Evolutionary conservation across 1,140 invertebrate genomes (phyloP).

Genomic region (Solenopsis fugax): DNA sequence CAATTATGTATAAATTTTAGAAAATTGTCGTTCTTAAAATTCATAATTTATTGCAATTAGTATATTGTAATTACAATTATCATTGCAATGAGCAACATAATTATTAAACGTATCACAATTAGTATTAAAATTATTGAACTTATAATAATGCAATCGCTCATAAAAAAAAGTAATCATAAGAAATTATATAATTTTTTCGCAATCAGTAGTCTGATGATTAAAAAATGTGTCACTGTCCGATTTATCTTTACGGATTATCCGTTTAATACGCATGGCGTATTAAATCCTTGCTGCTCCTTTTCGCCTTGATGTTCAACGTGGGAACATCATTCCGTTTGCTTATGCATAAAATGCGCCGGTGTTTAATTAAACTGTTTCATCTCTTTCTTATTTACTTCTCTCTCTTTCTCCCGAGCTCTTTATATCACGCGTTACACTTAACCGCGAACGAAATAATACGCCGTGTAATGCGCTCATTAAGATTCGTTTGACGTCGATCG

Average conservation of each 20-base stretch:
- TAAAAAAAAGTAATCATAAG: not conserved
- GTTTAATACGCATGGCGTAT: not conserved
- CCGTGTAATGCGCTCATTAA: slow-evolving; percentile 42
- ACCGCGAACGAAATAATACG: slow-evolving; percentile 21
- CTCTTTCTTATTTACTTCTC: not conserved
- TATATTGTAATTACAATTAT: not conserved
- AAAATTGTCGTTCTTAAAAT: not conserved
- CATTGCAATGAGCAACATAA: not conserved
- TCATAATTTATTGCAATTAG: too few relatives aligned
- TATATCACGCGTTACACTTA: not conserved
- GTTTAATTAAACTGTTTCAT: slow-evolving; percentile 42
- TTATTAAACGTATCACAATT: not conserved
- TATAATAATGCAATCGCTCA: not conserved
- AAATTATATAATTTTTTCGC: slow-evolving; percentile 6
- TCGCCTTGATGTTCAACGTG: not conserved
- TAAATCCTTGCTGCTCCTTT: not conserved
- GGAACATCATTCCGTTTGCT: slow-evolving; percentile 9
- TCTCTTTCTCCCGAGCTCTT: not conserved
- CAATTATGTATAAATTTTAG: not conserved
- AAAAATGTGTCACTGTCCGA: not conserved
- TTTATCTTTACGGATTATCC: not conserved
- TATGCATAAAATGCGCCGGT: not conserved
- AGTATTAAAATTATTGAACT: not conserved
- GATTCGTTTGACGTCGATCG: slow-evolving; percentile 46
- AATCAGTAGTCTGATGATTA: not conserved